Base-by-base conservation (phyloP, 1,140 invertebrate genomes). In the Onthophagus taurus region DNA sequence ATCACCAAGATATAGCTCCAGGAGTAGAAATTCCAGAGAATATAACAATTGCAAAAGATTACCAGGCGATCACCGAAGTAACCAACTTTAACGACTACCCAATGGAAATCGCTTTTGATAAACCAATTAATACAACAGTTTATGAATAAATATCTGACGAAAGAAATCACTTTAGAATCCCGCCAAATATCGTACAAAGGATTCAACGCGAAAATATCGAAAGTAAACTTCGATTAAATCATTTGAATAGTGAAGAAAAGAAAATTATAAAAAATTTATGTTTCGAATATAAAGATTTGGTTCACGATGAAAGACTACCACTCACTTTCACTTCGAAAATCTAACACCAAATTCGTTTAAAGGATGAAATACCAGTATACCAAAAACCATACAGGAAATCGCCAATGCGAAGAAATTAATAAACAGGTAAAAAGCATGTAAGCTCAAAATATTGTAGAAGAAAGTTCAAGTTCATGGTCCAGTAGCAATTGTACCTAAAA, bases 401-500 rank as follows among this genome's bases (percentile, higher is more conserved):
- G 7, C 38, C 21, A 12, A 11, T 29, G 21, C 20, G 4, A 42
- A 19, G 36, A 39, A 47, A 21, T 43, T 18, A 19, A 47, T 19
- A 37, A 9, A 9, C 45, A 50, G 26, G 37, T 50, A 21, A 2
- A 19, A 26, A 16, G 31, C 20, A 37, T 50, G 24, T 26, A 31
- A 43, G 13, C 24, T 17, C 12, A 47, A 24, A 35, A 18, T 19
- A 47, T 50, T 12, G 47, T 50, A 17, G 18, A n/a, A 16, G 44
- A 47, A 29, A 38, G 24, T 43, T 33, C 31, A 13, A 36, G 20
- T 19, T 47, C 53, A 6, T 55, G 31, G 23, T 5, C 51, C 53
- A 7, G 11, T 53, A 38, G 47, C 39, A 36, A 44, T 52, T 19
- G 48, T 54, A 21, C 47, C 43, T 14, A 58, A 54, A 44, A 52